Conservation (phyloP, 2,113 vertebrate genomes). For the Steatornis caripensis region DNA sequence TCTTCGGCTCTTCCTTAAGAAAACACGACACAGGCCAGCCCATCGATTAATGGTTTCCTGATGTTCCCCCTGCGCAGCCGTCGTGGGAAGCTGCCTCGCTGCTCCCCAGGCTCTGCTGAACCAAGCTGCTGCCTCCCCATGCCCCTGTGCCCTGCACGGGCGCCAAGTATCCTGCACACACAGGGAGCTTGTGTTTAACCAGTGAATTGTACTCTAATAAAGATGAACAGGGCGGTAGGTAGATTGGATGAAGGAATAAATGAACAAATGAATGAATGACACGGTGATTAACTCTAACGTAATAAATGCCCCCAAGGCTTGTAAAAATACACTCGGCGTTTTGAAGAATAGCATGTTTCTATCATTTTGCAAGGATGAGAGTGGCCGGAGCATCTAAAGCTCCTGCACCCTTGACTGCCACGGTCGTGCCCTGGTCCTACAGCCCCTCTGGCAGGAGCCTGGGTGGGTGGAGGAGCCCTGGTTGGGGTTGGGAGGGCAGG, state of each 20-base stretch:
- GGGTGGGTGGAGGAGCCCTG: neutral
- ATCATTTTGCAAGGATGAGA: neutral
- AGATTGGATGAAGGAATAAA: neutral
- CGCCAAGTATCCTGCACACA: accelerated
- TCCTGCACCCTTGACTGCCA: neutral
- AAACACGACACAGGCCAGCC: neutral
- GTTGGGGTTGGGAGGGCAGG: neutral
- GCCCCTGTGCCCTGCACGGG: accelerated
- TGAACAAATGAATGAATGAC: neutral
- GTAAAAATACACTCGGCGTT: neutral
- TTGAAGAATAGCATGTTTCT: neutral
- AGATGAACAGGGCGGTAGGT: neutral
- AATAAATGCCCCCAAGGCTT: neutral
- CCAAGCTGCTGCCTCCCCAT: accelerated
- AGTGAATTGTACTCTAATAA: neutral
- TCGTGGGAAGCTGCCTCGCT: neutral
- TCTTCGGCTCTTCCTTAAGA: slow-evolving; percentile 45
- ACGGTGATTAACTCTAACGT: neutral
- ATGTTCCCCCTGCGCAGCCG: neutral
- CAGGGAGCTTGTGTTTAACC: accelerated
- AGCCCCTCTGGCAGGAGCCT: neutral
- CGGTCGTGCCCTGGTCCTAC: neutral
- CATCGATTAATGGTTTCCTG: slow-evolving; percentile 54
- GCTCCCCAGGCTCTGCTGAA: neutral
- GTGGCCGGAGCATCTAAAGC: neutral